Base-by-base conservation (phyloP, 2,113 vertebrate genomes). In the Zosterops japonicus region DNA sequence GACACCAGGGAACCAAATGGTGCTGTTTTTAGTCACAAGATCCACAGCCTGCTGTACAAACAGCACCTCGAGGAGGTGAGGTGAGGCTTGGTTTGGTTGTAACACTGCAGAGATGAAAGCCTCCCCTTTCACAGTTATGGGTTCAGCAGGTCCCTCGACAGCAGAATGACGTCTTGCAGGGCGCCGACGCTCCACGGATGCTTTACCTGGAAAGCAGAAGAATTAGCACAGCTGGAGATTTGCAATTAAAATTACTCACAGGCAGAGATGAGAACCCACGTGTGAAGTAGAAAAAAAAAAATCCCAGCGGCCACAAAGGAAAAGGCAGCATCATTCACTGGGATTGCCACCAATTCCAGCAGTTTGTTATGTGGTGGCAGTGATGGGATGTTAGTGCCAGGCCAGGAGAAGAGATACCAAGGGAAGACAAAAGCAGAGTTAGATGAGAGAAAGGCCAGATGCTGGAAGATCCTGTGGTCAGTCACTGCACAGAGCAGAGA, bases 201-300 rank as follows among this genome's bases (percentile, higher is more conserved):
- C 84, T 98, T 97, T 97, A 98, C 98, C 98, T 98, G 87, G 76
- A 89, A 90, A 92, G 44, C 39, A 95, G n/a, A 31, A 90, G 39
- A 92, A 76, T 97, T n/a, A 95, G 61, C 20, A 71, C 42, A 53
- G 65, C 36, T 71, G 25, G 23, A 76, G 76, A 53, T 52, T 31
- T 69, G 44, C 52, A 86, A 52, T 82, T 83, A 47, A 78, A 89
- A 81, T 25, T 89, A 63, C 72, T 82, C 31, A 57, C 11, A 72
- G 72, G 36, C 67, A 92, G 72, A 87, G 61, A 81, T 24, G 25
- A 94, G 28, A 95, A 86, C 31, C 11, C 29, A 50, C 0, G 3
- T 28, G 47, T 0, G 3, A 77, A 69, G 15, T 8, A 9, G 20
- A 3, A 12, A 64, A 59, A 28, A 59, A 42, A 60, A 24, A 46